A percentile compares a stretch with the other conserved stretches of the same genome.
phyloP scores from a whole-genome alignment of 1,140 invertebrate genomes.

The Chrysopa pallens region DNA sequence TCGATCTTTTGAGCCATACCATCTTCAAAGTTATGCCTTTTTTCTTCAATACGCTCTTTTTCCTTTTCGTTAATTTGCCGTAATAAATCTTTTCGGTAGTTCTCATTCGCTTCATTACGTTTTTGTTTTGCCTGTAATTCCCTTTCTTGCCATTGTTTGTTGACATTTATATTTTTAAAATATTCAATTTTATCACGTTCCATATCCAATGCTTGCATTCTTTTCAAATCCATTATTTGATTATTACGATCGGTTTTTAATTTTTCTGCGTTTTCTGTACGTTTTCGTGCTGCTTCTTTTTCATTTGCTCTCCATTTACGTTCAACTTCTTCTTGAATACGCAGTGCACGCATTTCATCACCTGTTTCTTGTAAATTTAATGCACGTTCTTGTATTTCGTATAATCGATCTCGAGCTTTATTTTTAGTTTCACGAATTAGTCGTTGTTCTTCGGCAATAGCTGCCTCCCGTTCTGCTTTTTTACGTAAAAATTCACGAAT shows the following conservation, averaged over 20 bases:
- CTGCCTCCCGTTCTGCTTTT: slow-evolving; percentile 34
- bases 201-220: slow-evolving; percentile 35
- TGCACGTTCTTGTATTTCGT: slow-evolving; percentile 24
- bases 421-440: slow-evolving; percentile 26
- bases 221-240: slow-evolving; percentile 29
- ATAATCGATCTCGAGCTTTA: slow-evolving; percentile 25
- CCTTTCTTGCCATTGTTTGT: not conserved
- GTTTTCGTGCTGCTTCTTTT: slow-evolving; percentile 14
- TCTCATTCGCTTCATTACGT: slow-evolving; percentile 20
- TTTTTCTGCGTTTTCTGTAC: slow-evolving; percentile 12
- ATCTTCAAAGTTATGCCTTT: slow-evolving; percentile 41
- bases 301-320: slow-evolving; percentile 24
- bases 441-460: slow-evolving; percentile 29
- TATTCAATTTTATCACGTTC: slow-evolving; percentile 35
- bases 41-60: slow-evolving; percentile 33
- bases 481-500: slow-evolving; percentile 36
- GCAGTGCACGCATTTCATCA: slow-evolving; percentile 22
- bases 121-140: not conserved
- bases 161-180: not conserved
- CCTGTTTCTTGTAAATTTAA: slow-evolving; percentile 17
- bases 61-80: slow-evolving; percentile 51
- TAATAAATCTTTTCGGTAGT: slow-evolving; percentile 29
- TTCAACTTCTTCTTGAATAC: slow-evolving; percentile 25
- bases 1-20: slow-evolving; percentile 37
- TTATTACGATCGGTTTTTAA: slow-evolving; percentile 23